Evolutionary conservation across 2,888 invertebrate genomes (phyloP), one percentile per base, ranked within the genome.

Genomic region (Laspeyria flexula): DNA sequence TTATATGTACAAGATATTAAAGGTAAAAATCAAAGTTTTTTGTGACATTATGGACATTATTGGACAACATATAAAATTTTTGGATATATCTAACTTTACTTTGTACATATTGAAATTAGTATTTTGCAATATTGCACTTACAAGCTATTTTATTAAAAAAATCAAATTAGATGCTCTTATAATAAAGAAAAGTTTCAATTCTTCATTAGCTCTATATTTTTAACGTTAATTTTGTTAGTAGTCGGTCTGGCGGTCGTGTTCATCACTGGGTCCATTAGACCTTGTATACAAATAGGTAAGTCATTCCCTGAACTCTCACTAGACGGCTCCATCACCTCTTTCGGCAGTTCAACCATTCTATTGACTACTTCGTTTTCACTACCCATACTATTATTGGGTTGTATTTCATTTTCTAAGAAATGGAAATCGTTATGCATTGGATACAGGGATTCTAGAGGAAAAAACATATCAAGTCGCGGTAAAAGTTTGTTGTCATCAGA

Each of bases 121-220:
- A n/a, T n/a, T n/a, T n/a, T n/a, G n/a, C n/a, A n/a, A n/a, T n/a
- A n/a, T n/a, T n/a, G n/a, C n/a, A n/a, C n/a, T n/a, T n/a, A n/a
- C n/a, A n/a, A n/a, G n/a, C n/a, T n/a, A n/a, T n/a, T n/a, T n/a
- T n/a, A n/a, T n/a, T n/a, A n/a, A n/a, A n/a, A n/a, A n/a, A n/a
- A n/a, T n/a, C n/a, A n/a, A n/a, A n/a, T n/a, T n/a, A n/a, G n/a
- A n/a, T n/a, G n/a, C n/a, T n/a, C n/a, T n/a, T n/a, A n/a, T n/a
- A n/a, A n/a, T n/a, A n/a, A n/a, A n/a, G n/a, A n/a, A n/a, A n/a
- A n/a, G n/a, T n/a, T n/a, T 75, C 65, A 90, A 69, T 91, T 92
- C 59, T 91, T 92, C 92, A 92, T 91, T 57, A 90, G 72, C 72
- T 92, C 92, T 60, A 92, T 92, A 73, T 92, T 92, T 61, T 92